These are phyloP conservation scores for Xenus cinereus DNA, from an alignment of 2,113 vertebrate species.

Conservation along the genomic window DNA sequence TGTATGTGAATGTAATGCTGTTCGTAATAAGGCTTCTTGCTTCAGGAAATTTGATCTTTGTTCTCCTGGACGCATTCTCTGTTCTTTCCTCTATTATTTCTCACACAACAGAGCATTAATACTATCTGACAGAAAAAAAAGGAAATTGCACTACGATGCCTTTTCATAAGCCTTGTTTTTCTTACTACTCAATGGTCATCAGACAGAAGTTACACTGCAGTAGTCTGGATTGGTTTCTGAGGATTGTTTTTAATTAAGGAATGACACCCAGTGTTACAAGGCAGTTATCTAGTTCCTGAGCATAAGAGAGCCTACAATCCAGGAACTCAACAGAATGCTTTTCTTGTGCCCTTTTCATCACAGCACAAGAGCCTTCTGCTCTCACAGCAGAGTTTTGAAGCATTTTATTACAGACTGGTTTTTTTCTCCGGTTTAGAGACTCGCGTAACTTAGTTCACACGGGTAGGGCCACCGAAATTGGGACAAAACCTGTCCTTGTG, in stretches of 20 bases:
- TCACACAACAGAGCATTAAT: background rate
- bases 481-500: fast-evolving
- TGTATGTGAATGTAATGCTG: background rate
- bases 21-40: background rate
- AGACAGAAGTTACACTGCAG: background rate
- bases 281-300: background rate
- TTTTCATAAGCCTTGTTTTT: background rate
- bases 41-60: background rate
- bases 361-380: background rate
- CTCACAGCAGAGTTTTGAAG: background rate
- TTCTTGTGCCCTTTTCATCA: background rate
- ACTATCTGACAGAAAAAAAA: background rate
- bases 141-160: background rate
- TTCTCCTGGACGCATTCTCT: background rate
- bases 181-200: background rate
- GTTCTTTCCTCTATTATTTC: background rate
- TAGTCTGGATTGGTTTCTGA: background rate
- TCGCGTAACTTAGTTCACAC: fast-evolving
- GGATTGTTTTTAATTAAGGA: background rate
- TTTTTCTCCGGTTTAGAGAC: background rate
- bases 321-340: fast-evolving
- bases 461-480: fast-evolving
- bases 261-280: background rate
- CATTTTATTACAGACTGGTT: fast-evolving
- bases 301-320: fast-evolving